Base-by-base conservation (phyloP, 2,113 vertebrate species). In the Nibea coibor region DNA sequence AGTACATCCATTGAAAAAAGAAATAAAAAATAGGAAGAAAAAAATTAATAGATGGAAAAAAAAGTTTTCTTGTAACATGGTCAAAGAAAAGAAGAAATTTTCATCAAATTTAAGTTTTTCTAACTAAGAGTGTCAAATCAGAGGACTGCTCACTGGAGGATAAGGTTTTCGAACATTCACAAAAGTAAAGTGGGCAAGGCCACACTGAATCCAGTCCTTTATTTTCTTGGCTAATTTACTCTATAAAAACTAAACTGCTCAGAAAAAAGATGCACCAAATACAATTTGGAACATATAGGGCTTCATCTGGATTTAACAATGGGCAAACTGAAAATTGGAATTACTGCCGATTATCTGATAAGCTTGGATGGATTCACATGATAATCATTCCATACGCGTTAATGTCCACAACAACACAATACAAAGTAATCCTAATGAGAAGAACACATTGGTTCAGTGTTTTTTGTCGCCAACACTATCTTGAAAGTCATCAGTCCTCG, bases 1-100 rank as follows among this genome's bases (percentile, higher is more conserved):
- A 71, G 58, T 82, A 78, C 74, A 80, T 83, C 45, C 20, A 66
- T 26, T 79, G 56, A 58, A 35, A 72, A 54, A 74, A 50, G 15
- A 54, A 19, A 20, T 61, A 47, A 68, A 68, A 47, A 68, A 47
- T 50, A 64, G 6, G 7, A 2, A 50, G 31, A 48, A 14, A 31
- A 11, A 50, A 17, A 39, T 17, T 2, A 45, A 45, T 22, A 22
- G 53, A 54, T 22, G 11, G 53, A 12, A 31, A 64, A 31, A n/a
- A 64, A 51, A 6, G 14, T 39, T 73, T 59, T 4, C 56, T 19
- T 75, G 24, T 78, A 42, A 19, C 22, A 57, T 16, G 24, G 31
- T 45, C 11, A 35, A 72, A 42, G 42, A 39, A 84, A 47, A 62
- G 28, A 7, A 42, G 5, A 35, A 6, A 57, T 54, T 82, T 62